A percentile compares a stretch with the other conserved stretches of the same genome.
These are phyloP conservation scores for Noctua janthe DNA, from an alignment of 2,888 invertebrate species.

Conservation along the genomic window DNA sequence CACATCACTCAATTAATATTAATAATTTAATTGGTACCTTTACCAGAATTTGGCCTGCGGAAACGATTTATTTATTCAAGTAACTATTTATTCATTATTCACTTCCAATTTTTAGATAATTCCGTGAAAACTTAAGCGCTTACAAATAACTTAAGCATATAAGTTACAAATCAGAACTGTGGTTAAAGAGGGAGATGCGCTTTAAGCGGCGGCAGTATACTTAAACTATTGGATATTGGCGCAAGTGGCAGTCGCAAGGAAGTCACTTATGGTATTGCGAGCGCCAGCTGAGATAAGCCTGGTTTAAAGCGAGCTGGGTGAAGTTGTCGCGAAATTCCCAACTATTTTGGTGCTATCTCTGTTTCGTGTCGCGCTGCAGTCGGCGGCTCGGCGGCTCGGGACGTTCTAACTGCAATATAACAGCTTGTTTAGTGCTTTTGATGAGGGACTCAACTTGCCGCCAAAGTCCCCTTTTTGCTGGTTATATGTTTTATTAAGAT, in stretches of 20 bases:
- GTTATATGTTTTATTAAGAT: conserved; percentile 35
- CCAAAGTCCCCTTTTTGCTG: conserved; percentile 33
- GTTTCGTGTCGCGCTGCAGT: conserved; percentile 65
- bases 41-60: conserved; percentile 3
- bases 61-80: conserved; percentile 1
- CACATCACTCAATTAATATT: conserved; percentile 38
- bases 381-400: conserved; percentile 42
- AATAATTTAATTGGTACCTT: conserved; percentile 35
- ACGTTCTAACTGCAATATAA: conserved; percentile 55
- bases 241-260: conserved; percentile 65
- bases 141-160: neutral
- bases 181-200: conserved; percentile 5
- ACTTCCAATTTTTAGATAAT: neutral
- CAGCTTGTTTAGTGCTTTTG: conserved; percentile 52
- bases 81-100: neutral
- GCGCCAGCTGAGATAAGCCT: conserved; percentile 72
- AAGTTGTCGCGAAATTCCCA: conserved; percentile 72
- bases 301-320: conserved; percentile 67
- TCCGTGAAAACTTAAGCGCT: neutral
- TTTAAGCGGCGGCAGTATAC: neutral
- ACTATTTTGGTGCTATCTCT: conserved; percentile 68
- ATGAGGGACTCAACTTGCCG: conserved; percentile 37
- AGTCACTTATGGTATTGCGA: conserved; percentile 63
- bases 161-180: conserved; percentile 13
- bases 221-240: conserved; percentile 43